Evolutionary conservation across 2,113 vertebrate genomes (phyloP).

Genomic region (Hippolais icterina): DNA sequence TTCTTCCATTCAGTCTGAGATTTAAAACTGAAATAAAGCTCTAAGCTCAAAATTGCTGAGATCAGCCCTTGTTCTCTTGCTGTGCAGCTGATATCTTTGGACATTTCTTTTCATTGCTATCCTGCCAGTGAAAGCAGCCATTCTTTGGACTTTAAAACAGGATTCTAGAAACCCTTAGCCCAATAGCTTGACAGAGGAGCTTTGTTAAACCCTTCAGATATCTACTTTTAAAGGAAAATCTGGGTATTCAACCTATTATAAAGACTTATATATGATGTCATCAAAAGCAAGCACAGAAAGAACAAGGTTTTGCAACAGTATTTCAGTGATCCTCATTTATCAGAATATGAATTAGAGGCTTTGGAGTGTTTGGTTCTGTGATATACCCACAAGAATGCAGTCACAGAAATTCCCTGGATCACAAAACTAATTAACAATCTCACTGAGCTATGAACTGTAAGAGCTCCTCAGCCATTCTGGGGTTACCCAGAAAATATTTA

Average conservation of each 20-base stretch:
- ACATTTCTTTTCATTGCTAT: constrained; percentile 40
- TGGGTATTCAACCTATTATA: constrained; percentile 27
- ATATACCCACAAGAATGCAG: constrained; percentile 19
- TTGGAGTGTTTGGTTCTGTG: constrained; percentile 5
- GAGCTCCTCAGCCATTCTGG: constrained; percentile 30
- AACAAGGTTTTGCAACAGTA: background rate
- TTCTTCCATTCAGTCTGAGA: background rate
- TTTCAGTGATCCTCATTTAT: constrained; percentile 15
- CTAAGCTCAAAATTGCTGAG: constrained; percentile 6
- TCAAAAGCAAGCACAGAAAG: constrained; percentile 4
- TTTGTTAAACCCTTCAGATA: constrained; percentile 52
- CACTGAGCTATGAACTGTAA: constrained; percentile 51
- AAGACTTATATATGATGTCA: constrained; percentile 37
- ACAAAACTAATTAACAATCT: constrained; percentile 62
- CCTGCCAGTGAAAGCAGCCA: constrained; percentile 53
- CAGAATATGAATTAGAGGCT: constrained; percentile 13
- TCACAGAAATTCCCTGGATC: constrained; percentile 33
- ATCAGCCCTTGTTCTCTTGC: constrained; percentile 26
- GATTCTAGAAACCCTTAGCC: constrained; percentile 8
- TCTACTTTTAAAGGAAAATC: constrained; percentile 32
- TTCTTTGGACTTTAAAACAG: constrained; percentile 40
- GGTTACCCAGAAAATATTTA: constrained; percentile 48
- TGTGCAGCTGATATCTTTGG: constrained; percentile 52
- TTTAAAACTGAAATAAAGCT: constrained; percentile 14
- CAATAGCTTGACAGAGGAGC: constrained; percentile 39